Percentiles rank a stretch among this genome's conserved stretches.
These are phyloP conservation scores for Melanostoma mellinum DNA, from an alignment of 2,888 invertebrate genomes.

Conservation along the genomic window DNA sequence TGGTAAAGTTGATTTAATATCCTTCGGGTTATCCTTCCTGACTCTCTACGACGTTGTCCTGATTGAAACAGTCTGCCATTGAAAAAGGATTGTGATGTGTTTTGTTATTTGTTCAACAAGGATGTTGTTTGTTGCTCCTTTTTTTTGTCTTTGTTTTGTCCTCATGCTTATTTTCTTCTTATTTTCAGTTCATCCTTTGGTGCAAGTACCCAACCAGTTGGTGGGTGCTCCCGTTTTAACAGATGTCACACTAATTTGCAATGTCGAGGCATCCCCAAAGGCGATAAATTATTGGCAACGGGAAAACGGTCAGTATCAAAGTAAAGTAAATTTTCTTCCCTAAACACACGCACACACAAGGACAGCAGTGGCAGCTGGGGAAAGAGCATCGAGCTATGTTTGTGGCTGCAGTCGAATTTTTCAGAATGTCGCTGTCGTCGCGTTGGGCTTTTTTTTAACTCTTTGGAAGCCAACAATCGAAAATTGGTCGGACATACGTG, in stretches of 20 bases:
- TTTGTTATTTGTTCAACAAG: constrained; percentile 69
- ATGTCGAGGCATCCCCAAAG: constrained; percentile 95
- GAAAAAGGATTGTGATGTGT: constrained; percentile 66
- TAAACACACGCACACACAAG: constrained; percentile 8
- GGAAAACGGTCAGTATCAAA: constrained; percentile 88
- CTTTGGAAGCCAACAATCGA: constrained; percentile 42
- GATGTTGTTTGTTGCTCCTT: constrained; percentile 60
- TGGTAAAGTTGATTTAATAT: constrained; percentile 71
- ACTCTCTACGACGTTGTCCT: constrained; percentile 15
- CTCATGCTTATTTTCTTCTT: constrained; percentile 12
- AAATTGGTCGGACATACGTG: constrained; percentile 61
- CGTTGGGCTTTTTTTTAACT: constrained; percentile 29
- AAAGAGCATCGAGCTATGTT: constrained; percentile 11
- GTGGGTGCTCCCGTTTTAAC: constrained; percentile 94
- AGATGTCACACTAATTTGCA: constrained; percentile 92
- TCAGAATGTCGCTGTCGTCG: constrained; percentile 31
- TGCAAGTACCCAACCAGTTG: constrained; percentile 96
- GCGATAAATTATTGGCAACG: constrained; percentile 97
- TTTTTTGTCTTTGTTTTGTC: constrained; percentile 27
- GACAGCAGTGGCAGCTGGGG: constrained; percentile 13
- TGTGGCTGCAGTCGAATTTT: constrained; percentile 58
- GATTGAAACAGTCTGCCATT: constrained; percentile 55
- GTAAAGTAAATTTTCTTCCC: constrained; percentile 65
- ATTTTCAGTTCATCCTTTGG: constrained; percentile 92
- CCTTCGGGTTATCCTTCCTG: constrained; percentile 65